Evolutionary conservation across 2,113 vertebrate genomes (phyloP).

Genomic region (Ramphastos sulfuratus): DNA sequence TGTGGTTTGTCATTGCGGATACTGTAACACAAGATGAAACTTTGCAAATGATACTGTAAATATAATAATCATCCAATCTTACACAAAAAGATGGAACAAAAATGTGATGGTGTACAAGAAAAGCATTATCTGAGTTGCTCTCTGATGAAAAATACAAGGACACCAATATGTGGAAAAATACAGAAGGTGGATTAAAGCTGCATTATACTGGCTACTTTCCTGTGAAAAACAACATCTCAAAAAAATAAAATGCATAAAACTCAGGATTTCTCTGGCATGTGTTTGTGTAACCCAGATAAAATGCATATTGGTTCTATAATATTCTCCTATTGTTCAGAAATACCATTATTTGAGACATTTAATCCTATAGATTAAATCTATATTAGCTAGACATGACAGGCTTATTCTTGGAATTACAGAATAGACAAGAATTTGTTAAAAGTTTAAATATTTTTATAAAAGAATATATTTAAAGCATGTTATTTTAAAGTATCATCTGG

Average conservation of each 20-base stretch:
- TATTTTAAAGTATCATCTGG: neutral
- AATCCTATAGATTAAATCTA: neutral
- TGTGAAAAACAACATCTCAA: neutral
- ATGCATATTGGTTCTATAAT: neutral
- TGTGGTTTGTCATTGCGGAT: neutral
- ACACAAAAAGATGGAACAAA: neutral
- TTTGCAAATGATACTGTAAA: neutral
- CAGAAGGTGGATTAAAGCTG: neutral
- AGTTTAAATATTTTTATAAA: neutral
- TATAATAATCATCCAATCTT: neutral
- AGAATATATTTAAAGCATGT: neutral
- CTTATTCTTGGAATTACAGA: neutral
- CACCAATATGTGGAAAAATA: neutral
- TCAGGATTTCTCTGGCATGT: neutral
- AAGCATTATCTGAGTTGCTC: neutral
- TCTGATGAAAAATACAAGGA: neutral
- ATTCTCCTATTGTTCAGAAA: neutral
- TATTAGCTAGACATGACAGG: neutral
- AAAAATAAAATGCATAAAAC: neutral
- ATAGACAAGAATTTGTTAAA: neutral
- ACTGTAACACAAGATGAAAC: neutral
- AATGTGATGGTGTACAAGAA: neutral
- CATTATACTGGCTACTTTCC: neutral
- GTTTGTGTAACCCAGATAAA: neutral
- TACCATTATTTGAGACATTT: neutral